These are phyloP conservation scores for Stenurella melanura DNA, from an alignment of 2,888 invertebrate species.

Conservation along the genomic window DNA sequence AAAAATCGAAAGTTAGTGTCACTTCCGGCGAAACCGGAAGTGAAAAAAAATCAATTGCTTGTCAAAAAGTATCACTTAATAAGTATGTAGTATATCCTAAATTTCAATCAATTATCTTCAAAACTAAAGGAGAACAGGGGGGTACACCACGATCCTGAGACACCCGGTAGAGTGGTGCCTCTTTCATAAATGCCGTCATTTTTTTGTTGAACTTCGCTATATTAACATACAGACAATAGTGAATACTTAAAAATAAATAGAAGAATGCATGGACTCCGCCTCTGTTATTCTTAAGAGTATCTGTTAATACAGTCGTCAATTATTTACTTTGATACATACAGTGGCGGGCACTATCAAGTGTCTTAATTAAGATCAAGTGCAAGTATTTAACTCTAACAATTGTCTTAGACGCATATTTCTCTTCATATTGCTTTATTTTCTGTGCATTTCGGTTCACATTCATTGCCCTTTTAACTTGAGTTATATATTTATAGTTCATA, in stretches of 20 bases:
- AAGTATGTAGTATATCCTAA: too few species aligned
- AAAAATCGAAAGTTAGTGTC: too few species aligned
- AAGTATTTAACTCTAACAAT: conserved; percentile 34
- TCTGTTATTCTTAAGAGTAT: conserved; percentile 2
- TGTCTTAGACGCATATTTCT: conserved; percentile 32
- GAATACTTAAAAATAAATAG: not conserved
- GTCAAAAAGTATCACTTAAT: too few species aligned
- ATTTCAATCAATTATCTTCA: too few species aligned
- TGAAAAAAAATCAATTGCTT: too few species aligned
- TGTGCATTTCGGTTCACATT: conserved; percentile 29
- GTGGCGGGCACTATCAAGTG: conserved; percentile 31
- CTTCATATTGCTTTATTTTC: conserved; percentile 30
- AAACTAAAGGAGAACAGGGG: too few species aligned
- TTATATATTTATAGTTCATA: conserved; percentile 30
- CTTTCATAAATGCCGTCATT: too few species aligned
- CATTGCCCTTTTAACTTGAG: conserved; percentile 36
- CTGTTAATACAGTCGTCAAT: conserved; percentile 20
- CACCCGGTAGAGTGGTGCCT: too few species aligned
- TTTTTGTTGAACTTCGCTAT: too few species aligned
- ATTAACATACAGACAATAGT: not conserved
- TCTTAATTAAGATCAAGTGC: conserved; percentile 39
- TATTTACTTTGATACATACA: conserved; percentile 16
- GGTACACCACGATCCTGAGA: too few species aligned
- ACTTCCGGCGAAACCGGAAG: too few species aligned
- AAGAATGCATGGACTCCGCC: not conserved